Evolutionary conservation across 2,797 vertebrate species (phyloP).

Genomic region (Phrynocephalus vlangalii): DNA sequence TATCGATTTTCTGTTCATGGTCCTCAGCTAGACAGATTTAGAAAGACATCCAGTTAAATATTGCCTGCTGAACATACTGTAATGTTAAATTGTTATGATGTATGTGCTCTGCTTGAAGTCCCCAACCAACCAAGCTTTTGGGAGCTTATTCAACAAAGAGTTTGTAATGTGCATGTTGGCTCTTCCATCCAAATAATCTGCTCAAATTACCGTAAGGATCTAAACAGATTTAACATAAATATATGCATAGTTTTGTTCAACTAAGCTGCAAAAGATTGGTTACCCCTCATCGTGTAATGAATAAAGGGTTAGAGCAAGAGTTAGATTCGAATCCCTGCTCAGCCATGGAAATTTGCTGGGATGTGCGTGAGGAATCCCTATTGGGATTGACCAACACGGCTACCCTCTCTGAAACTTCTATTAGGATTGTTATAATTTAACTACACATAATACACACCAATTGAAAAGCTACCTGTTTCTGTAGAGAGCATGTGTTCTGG

Average conservation of each 20-base stretch:
- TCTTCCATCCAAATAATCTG: not conserved
- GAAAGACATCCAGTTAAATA: not conserved
- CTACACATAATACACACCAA: no score
- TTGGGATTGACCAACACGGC: no score
- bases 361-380: no score
- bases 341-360: no score
- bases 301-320: no score
- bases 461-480: not conserved
- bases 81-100: not conserved
- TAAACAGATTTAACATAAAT: no score
- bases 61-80: constrained; percentile 28
- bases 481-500: not conserved
- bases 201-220: not conserved
- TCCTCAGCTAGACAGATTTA: not conserved
- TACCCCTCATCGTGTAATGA: no score
- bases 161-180: not conserved
- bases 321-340: no score
- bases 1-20: not conserved
- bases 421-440: no score
- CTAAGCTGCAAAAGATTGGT: no score
- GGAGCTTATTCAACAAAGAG: not conserved
- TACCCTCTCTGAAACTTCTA: no score
- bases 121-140: not conserved
- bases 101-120: not conserved
- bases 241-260: no score